Evolutionary conservation across 2,797 vertebrate genomes (phyloP).

Genomic region (Bryconaethiops microstoma): DNA sequence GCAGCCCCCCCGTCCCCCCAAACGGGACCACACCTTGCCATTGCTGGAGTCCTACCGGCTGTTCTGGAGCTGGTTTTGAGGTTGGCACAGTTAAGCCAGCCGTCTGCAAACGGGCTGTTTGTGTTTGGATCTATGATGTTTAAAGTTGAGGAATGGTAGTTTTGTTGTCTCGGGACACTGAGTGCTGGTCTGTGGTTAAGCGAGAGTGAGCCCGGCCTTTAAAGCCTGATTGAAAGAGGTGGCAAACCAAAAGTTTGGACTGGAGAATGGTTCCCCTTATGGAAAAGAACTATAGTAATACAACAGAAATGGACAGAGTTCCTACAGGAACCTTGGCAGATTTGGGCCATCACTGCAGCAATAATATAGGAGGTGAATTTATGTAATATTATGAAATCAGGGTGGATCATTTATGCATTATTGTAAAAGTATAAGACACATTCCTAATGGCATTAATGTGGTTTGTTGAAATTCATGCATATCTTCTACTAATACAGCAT

Average conservation of each 20-base stretch:
- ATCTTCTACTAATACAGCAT: too few relatives aligned
- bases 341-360: too few relatives aligned
- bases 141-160: background rate
- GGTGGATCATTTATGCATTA: too few relatives aligned
- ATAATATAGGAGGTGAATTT: too few relatives aligned
- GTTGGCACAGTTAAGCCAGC: background rate
- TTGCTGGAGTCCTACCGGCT: background rate
- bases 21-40: background rate
- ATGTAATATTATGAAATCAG: too few relatives aligned
- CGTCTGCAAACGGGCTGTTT: background rate
- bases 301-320: background rate
- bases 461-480: too few relatives aligned
- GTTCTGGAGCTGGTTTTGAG: background rate
- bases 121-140: conserved; percentile 1
- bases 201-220: background rate
- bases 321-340: background rate
- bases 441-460: too few relatives aligned
- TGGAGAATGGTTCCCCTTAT: background rate
- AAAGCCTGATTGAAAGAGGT: background rate
- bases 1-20: too few relatives aligned
- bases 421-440: too few relatives aligned
- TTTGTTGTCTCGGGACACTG: background rate
- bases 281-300: background rate
- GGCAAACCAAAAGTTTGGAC: background rate
- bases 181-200: background rate